Evolutionary conservation across 2,113 vertebrate species (phyloP).

Genomic region (Leucopternis melanops): DNA sequence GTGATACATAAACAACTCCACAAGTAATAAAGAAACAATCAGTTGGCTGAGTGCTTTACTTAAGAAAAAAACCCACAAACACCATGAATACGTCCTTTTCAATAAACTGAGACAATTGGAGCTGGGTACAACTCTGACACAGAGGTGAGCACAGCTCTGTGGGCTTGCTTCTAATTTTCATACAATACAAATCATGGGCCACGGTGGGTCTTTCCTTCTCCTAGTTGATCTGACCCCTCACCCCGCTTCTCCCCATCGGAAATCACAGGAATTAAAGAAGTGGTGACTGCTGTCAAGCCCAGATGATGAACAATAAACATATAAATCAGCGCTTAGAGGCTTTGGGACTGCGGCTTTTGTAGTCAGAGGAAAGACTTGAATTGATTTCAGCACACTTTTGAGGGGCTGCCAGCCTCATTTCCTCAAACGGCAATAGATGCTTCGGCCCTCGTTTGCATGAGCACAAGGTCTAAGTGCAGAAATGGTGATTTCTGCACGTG

Average conservation of each 20-base stretch:
- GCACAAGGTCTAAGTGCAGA: background rate
- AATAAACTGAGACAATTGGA: background rate
- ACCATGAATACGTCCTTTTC: background rate
- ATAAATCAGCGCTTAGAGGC: background rate
- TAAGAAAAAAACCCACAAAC: background rate
- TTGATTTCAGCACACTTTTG: accelerated
- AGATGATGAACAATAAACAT: background rate
- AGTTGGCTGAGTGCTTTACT: background rate
- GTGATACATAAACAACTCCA: background rate
- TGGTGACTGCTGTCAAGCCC: background rate
- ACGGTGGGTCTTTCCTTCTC: background rate
- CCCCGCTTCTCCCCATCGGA: accelerated
- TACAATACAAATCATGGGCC: accelerated
- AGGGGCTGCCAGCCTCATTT: background rate
- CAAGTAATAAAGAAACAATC: constrained; percentile 14
- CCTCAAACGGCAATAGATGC: background rate
- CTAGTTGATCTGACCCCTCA: background rate
- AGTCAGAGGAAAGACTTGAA: background rate
- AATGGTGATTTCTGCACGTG: background rate
- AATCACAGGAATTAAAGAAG: background rate
- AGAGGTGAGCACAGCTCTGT: background rate
- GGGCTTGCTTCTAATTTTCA: background rate
- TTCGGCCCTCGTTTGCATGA: background rate
- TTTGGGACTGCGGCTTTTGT: background rate
- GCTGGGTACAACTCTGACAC: background rate